Evolutionary conservation across 1,140 invertebrate species (phyloP), one percentile per base, ranked within the genome.

Genomic region (Tetramorium parvispinum): DNA sequence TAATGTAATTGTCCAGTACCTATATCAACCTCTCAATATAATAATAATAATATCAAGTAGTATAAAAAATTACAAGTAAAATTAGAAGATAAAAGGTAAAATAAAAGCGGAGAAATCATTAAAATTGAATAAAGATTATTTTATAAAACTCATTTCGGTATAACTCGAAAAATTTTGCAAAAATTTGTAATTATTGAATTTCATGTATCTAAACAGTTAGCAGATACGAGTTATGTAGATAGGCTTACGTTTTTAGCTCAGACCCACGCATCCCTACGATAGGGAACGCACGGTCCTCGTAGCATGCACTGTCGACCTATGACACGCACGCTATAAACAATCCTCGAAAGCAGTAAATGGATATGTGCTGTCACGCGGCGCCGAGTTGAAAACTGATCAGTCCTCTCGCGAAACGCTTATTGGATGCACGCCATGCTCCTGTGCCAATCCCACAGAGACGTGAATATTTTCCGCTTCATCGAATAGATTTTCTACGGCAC

Each of bases 281-380:
- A 66, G 43, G 76, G 53, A 90, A 86, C 86, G 87, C 81, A 76
- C 59, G 53, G 83, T 55, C 82, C 70, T 73, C 78, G 82, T 68
- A 79, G 82, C 81, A 32, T 63, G 86, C 53, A 66, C 77, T 43
- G 83, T 57, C 87, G 91, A 92, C 87, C 91, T 91, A 85, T 90
- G 91, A 90, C 91, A 92, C 91, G 91, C 89, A 91, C 87, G 91
- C 89, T 90, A 91, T 91, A 92, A 92, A 92, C 91, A 92, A 92
- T 92, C 82, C 87, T 85, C 65, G 61, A 83, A 90, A 88, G 91
- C 87, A 89, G 90, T 88, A 91, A 92, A 90, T 91, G 91, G 91
- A 91, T 91, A 89, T 87, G 89, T 70, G 87, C 88, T 90, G 85
- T 90, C 89, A 90, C 88, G 88, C 79, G 82, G 90, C 85, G 71